Evolutionary conservation across 2,888 invertebrate genomes (phyloP).

Genomic region (Cryptus viduatorius): DNA sequence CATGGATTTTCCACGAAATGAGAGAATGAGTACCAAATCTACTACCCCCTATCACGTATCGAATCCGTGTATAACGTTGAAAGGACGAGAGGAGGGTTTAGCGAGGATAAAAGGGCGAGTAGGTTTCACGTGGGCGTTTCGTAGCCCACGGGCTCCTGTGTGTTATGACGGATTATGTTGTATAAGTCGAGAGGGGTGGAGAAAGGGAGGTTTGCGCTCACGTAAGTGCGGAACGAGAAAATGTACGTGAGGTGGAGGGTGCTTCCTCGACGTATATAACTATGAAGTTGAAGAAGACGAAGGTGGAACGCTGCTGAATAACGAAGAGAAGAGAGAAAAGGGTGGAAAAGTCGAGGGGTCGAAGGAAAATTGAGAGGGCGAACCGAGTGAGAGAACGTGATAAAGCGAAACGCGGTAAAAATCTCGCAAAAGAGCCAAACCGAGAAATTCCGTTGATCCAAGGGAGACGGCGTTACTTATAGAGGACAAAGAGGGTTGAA

Average conservation of each 20-base stretch:
- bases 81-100: not conserved
- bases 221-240: slow-evolving; percentile 59
- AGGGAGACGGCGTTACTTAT: slow-evolving; percentile 6
- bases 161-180: slow-evolving; percentile 73
- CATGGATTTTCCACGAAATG: slow-evolving; percentile 24
- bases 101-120: slow-evolving; percentile 27
- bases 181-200: slow-evolving; percentile 49
- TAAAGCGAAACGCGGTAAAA: slow-evolving; percentile 18
- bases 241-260: slow-evolving; percentile 44
- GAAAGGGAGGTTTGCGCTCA: slow-evolving; percentile 15
- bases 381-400: slow-evolving; percentile 27
- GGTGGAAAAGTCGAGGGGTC: slow-evolving; percentile 40
- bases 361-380: slow-evolving; percentile 24
- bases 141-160: slow-evolving; percentile 57
- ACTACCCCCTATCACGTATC: not conserved
- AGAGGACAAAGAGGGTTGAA: not conserved
- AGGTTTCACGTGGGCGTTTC: slow-evolving; percentile 48
- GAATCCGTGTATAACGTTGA: not conserved
- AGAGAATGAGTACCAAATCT: slow-evolving; percentile 21
- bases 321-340: not conserved
- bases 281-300: not conserved
- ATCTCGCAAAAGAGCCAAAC: slow-evolving; percentile 36
- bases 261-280: slow-evolving; percentile 13
- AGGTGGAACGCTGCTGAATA: not conserved
- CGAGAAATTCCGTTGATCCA: slow-evolving; percentile 27